Evolutionary conservation across 1,140 invertebrate genomes (phyloP), one percentile per base, ranked within the genome.

Genomic region (Drosophila repleta): DNA sequence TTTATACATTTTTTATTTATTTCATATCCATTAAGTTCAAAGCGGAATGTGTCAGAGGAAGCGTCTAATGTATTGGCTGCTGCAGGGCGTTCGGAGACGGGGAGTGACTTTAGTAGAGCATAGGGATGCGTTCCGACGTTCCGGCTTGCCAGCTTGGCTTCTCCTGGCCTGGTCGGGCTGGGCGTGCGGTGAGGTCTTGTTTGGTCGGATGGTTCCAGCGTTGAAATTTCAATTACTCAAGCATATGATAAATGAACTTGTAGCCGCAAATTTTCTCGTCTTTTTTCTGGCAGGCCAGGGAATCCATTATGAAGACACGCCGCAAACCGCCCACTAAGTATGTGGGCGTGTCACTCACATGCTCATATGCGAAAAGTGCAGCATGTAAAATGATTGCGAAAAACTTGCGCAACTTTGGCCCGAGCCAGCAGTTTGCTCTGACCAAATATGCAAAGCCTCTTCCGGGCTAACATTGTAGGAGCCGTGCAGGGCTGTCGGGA

Each of bases 151-250:
- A 49, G 35, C 45, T 41, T n/a, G 48, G 15, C 29, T 52, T 56
- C 13, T 37, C 5, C 29, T 52, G n/a, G 65, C 39, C 58, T 66
- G 64, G 20, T 41, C 26, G 45, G 29, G 35, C 26, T 21, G 20
- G 24, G 18, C 5, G 43, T 21, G 35, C 11, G 20, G 11, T 24
- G 21, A 11, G 48, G 46, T 41, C 20, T 45, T 24, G 65, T 29
- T 45, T 68, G 66, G 20, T 63, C 13, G 39, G 62, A 62, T 65
- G 62, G 64, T 35, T 57, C 37, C 66, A 66, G 82, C 64, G 63
- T 82, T 87, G 82, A 87, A 87, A 87, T 87, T 87, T 87, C 82
- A 87, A 87, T 87, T 87, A 87, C 82, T 87, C 82, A 87, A 72
- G 82, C 83, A 87, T 82, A 88, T 87, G 82, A 87, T 87, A 87